Evolutionary conservation across 2,888 invertebrate genomes (phyloP).

Genomic region (Rhagium mordax): DNA sequence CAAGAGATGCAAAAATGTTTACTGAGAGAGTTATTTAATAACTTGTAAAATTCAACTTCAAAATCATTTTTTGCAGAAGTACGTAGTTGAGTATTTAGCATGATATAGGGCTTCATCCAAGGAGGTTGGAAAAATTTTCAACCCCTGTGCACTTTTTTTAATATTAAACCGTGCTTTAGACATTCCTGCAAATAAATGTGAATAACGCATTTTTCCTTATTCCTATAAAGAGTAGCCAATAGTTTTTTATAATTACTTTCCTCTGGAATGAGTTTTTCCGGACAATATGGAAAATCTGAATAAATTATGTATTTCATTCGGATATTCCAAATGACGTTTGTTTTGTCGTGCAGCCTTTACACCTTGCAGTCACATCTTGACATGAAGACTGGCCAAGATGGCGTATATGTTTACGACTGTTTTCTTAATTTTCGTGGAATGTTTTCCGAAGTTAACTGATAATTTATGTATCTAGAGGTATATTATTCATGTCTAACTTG

Average conservation of each 20-base stretch:
- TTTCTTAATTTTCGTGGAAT: not conserved
- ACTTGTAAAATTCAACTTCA: constrained; percentile 38
- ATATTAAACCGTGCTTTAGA: constrained; percentile 36
- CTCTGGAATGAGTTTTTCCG: not conserved
- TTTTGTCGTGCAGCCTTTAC: no score
- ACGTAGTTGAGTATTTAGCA: not conserved
- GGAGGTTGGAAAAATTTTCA: not conserved
- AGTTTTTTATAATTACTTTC: not conserved
- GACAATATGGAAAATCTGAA: not conserved
- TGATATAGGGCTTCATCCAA: not conserved
- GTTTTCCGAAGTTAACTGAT: constrained; percentile 29
- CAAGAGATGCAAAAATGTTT: no score
- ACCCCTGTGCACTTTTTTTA: not conserved
- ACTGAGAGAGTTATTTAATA: not conserved
- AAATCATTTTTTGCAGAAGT: constrained; percentile 42
- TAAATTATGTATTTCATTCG: no score
- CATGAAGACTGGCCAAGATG: no score
- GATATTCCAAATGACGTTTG: no score
- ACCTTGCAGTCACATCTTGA: no score
- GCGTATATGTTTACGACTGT: no score
- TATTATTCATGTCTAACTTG: constrained; percentile 40
- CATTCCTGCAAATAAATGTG: constrained; percentile 50
- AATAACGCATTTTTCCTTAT: not conserved
- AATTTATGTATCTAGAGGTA: constrained; percentile 33
- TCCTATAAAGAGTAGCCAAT: not conserved